These are phyloP conservation scores for Trematomus bernacchii DNA, from an alignment of 2,797 vertebrate genomes.

Conservation along the genomic window DNA sequence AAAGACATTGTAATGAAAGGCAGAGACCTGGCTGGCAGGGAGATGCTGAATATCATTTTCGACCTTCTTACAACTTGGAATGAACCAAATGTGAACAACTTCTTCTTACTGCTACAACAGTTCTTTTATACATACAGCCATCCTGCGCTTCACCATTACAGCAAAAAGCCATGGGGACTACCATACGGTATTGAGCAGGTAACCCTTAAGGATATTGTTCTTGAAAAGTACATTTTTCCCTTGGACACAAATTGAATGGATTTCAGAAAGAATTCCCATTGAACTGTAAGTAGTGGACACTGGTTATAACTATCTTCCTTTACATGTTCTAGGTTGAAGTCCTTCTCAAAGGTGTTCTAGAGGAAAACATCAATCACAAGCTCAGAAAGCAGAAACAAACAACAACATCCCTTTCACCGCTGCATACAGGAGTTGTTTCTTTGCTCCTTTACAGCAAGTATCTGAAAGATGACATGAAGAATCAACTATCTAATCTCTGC, in stretches of 20 bases:
- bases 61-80: constrained; percentile 49
- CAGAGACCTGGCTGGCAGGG: constrained; percentile 25
- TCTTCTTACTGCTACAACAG: constrained; percentile 47
- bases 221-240: not conserved
- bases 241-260: not conserved
- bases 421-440: constrained; percentile 34
- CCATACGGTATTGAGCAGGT: constrained; percentile 14
- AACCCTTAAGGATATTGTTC: not conserved
- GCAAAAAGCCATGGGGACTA: accelerated
- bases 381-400: not conserved
- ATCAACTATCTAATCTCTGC: constrained; percentile 24
- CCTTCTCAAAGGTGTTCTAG: not conserved
- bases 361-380: not conserved
- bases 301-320: not conserved
- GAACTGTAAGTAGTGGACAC: not conserved
- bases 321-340: constrained; percentile 35
- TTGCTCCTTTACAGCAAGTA: constrained; percentile 15
- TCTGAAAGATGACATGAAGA: accelerated
- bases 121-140: not conserved
- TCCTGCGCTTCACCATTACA: constrained; percentile 43
- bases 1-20: accelerated
- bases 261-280: not conserved
- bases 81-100: constrained; percentile 50
- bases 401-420: not conserved
- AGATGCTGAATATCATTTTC: constrained; percentile 44